These are phyloP conservation scores for Hepsetus odoe DNA, from an alignment of 2,113 vertebrate genomes.

Conservation along the genomic window DNA sequence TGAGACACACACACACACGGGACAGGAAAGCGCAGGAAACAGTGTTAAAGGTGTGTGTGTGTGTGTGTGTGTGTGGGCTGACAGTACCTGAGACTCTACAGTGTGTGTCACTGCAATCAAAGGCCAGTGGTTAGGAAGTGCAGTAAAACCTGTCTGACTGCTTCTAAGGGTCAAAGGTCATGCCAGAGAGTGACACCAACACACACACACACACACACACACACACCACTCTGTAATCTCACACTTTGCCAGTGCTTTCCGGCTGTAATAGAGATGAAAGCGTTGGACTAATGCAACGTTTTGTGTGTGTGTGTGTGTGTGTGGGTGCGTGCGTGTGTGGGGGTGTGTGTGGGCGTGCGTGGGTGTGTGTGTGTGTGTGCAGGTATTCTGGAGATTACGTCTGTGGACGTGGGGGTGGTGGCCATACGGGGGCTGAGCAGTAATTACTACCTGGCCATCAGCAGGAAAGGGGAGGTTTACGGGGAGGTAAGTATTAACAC, in stretches of 20 bases:
- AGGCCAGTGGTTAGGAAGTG: neutral
- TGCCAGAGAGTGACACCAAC: slow-evolving; percentile 24
- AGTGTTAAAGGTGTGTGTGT: slow-evolving; percentile 25
- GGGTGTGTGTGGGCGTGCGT: slow-evolving; percentile 32
- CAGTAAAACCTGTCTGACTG: neutral
- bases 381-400: slow-evolving; percentile 97
- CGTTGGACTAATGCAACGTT: too few species aligned
- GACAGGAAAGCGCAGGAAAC: slow-evolving; percentile 53
- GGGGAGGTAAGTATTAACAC: slow-evolving; percentile 87
- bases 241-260: too few species aligned
- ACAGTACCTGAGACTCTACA: too few species aligned
- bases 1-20: slow-evolving; percentile 56
- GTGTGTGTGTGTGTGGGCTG: slow-evolving; percentile 18
- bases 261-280: too few species aligned
- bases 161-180: slow-evolving; percentile 37
- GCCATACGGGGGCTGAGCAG: slow-evolving; percentile 92
- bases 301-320: neutral
- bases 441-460: slow-evolving; percentile 96
- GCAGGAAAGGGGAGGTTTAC: slow-evolving; percentile 92
- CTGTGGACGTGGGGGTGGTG: slow-evolving; percentile 95
- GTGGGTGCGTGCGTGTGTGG: slow-evolving; percentile 30
- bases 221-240: too few species aligned
- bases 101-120: too few species aligned
- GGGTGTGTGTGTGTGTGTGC: slow-evolving; percentile 34
- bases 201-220: slow-evolving; percentile 29